Evolutionary conservation across 2,113 vertebrate species (phyloP).

Genomic region (Cavia porcellus): DNA sequence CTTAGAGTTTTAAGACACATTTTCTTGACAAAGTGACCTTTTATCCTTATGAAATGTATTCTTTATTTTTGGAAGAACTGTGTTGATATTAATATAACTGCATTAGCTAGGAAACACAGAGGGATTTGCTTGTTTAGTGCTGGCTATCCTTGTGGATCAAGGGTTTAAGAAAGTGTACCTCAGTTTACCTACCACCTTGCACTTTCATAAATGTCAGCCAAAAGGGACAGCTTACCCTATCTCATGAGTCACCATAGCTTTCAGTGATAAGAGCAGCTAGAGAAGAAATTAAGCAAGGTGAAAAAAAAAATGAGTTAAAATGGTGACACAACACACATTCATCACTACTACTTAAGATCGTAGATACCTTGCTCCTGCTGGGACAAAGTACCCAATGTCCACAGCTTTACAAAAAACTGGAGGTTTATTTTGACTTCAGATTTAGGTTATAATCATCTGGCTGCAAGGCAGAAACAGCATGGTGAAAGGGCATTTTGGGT

Average conservation of each 20-base stretch:
- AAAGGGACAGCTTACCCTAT: not conserved
- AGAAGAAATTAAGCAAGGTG: constrained; percentile 14
- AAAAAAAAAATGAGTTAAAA: not conserved
- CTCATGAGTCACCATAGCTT: not conserved
- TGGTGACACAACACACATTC: not conserved
- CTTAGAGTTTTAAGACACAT: not conserved
- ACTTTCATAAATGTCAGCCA: constrained; percentile 24
- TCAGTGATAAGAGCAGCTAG: not conserved
- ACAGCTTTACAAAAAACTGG: not conserved
- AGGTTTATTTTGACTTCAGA: not conserved
- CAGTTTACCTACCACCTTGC: constrained; percentile 24
- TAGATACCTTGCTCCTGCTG: not conserved
- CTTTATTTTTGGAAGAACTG: constrained; percentile 41
- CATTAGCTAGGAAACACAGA: constrained; percentile 14
- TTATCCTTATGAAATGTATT: not conserved
- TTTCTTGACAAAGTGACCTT: constrained; percentile 29
- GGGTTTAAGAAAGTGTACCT: constrained; percentile 51
- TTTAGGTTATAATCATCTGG: not conserved
- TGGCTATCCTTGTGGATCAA: constrained; percentile 38
- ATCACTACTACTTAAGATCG: not conserved
- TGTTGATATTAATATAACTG: constrained; percentile 54
- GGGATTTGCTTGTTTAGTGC: not conserved
- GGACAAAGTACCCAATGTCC: not conserved
- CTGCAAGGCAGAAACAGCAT: not conserved
- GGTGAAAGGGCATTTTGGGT: not conserved